phyloP scores from a whole-genome alignment of 30 jellyfish, hydroid and myxozoan genomes.

The Chironex yamaguchii region DNA sequence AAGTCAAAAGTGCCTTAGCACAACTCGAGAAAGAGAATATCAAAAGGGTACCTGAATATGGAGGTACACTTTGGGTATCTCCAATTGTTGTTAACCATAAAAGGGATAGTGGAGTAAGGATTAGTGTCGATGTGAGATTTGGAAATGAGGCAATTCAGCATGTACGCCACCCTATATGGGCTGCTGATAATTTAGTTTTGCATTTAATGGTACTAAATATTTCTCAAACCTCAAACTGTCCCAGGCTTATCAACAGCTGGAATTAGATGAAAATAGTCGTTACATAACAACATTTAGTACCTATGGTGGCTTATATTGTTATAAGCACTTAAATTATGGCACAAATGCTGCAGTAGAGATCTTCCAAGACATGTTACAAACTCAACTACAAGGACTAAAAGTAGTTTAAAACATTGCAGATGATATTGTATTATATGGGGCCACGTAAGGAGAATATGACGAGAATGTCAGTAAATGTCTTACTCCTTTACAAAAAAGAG shows the following conservation, averaged over 20 bases:
- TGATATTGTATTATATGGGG: no score
- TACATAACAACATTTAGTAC: background rate
- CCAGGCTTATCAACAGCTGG: background rate
- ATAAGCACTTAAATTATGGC: no score
- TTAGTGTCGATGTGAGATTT: background rate
- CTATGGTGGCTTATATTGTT: background rate
- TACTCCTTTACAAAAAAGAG: no score
- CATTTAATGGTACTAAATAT: background rate
- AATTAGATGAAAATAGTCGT: background rate
- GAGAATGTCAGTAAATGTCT: no score
- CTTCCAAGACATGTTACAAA: no score
- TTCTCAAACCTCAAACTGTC: background rate
- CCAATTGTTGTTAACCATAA: background rate
- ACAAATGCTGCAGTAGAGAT: no score
- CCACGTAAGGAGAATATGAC: no score
- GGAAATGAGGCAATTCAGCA: background rate
- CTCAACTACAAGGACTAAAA: no score
- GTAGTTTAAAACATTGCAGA: no score
- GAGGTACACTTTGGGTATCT: background rate
- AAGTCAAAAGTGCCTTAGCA: background rate
- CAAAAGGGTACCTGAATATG: no score
- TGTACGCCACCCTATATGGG: background rate
- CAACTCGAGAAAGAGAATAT: background rate
- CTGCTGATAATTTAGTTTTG: background rate
- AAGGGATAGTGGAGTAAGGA: background rate